Evolutionary conservation across 2,888 invertebrate species (phyloP), one percentile per base, ranked within the genome.

Genomic region (Hemistola chrysoprasaria): DNA sequence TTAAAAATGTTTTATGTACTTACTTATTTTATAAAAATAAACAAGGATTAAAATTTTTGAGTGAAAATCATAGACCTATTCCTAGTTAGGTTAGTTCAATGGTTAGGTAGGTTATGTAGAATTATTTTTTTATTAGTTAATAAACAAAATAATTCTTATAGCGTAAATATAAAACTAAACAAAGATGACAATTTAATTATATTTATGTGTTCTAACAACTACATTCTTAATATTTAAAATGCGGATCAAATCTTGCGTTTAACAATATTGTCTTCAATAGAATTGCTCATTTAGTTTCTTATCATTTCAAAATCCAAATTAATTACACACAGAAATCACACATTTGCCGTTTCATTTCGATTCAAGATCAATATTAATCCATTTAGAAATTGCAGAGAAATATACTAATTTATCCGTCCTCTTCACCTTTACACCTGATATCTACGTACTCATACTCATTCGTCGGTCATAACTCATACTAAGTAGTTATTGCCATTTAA

Each of bases 221-320:
- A 38, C 10, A 29, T 43, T 29, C 22, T 22, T 39, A 31, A n/a
- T 27, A 54, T 76, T 78, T 80, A 85, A 81, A 85, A 83, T 79
- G 84, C 84, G 80, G 72, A 83, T 78, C 73, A 82, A 73, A 69
- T 72, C 69, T 82, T 82, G 82, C 75, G 59, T 77, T 75, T 76
- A 87, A 86, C 85, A 87, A 86, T 88, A 88, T 87, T 87, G 87
- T 88, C 88, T 78, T 83, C 65, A 65, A 71, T 86, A 82, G 72
- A 81, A 81, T 83, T 81, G 78, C 81, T 82, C 74, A 68, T 41
- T 26, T 23, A 3, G 36, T 24, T 60, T 65, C 63, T 60, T 62
- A 56, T 65, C 65, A 72, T 67, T 54, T 65, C 53, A 55, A 62
- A 59, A 56, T 65, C 55, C 57, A 62, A 62, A 40, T 59, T 42